Evolutionary conservation across 2,888 invertebrate species (phyloP), one percentile per base, ranked within the genome.

Genomic region (Bimastos eiseni): DNA sequence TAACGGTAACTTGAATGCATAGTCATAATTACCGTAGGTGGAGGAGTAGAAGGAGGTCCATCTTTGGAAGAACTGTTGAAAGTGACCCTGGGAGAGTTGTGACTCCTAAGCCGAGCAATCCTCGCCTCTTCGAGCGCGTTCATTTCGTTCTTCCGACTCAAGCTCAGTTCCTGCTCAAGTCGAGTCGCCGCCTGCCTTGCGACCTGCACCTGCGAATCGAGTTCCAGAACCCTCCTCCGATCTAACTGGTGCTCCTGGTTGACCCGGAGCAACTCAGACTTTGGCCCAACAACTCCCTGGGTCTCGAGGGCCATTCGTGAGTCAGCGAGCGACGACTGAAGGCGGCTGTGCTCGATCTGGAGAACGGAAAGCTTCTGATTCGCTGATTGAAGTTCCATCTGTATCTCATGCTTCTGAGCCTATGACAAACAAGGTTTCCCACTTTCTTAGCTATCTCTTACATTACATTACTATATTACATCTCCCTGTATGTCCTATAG

Each of bases 161-260:
- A 90, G 30, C 93, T 93, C 90, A 93, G 86, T 37, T 86, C 86
- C 86, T 86, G 86, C 86, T 86, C 86, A 33, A 86, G 86, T 34
- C 86, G 86, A 34, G 86, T 86, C 34, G 37, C 36, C 6, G 36
- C 37, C 37, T 86, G 86, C 86, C 86, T 34, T 6, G 86, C 86
- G 6, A 37, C 86, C 86, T 86, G 86, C 34, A 86, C 90, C 91
- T 93, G 92, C 44, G 91, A 90, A 90, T 94, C 93, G 33, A 94
- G 90, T 33, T 93, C 92, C 5, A 91, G 83, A 24, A 93, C 91
- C 89, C 93, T 93, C 91, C 93, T 34, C 4, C 86, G 86, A 24
- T 86, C 93, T 55, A 92, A 93, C 89, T 94, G 92, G 84, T 93
- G 92, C 90, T 93, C 93, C 41, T 93, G 91, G 70, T 93, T 93